These are phyloP conservation scores for Cylindroiulus punctatus DNA, from an alignment of 2,888 invertebrate species.

Conservation along the genomic window DNA sequence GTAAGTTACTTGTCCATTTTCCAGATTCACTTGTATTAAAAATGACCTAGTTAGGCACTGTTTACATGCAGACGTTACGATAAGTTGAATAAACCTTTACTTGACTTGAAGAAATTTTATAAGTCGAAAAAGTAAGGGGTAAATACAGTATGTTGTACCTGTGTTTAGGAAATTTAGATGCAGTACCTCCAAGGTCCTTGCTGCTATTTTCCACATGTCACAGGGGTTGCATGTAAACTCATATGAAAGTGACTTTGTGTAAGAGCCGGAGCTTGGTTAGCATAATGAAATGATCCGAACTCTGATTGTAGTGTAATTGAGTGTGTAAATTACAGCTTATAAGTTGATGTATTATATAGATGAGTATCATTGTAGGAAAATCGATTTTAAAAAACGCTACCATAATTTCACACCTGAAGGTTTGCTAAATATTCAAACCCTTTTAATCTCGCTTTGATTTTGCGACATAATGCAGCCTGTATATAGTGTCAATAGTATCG, in stretches of 20 bases:
- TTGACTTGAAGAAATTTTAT: no score
- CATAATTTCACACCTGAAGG: neutral
- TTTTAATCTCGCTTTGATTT: neutral
- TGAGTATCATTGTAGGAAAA: neutral
- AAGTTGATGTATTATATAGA: neutral
- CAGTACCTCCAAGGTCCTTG: no score
- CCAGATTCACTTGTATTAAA: neutral
- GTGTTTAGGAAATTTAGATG: no score
- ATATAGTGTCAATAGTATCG: no score
- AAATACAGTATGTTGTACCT: no score
- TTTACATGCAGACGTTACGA: no score
- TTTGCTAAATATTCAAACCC: neutral
- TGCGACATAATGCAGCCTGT: neutral
- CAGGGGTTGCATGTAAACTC: no score
- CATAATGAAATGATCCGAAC: neutral
- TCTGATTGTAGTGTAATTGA: neutral
- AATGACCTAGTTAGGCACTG: neutral
- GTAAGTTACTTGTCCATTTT: neutral
- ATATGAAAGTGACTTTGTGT: no score
- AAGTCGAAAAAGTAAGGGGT: no score
- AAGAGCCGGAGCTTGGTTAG: no score
- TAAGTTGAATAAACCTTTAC: no score
- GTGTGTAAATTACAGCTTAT: neutral
- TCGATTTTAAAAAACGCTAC: neutral
- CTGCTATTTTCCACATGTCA: no score